Evolutionary conservation across 2,888 invertebrate genomes (phyloP), one percentile per base, ranked within the genome.

Genomic region (Pheosia tremula): DNA sequence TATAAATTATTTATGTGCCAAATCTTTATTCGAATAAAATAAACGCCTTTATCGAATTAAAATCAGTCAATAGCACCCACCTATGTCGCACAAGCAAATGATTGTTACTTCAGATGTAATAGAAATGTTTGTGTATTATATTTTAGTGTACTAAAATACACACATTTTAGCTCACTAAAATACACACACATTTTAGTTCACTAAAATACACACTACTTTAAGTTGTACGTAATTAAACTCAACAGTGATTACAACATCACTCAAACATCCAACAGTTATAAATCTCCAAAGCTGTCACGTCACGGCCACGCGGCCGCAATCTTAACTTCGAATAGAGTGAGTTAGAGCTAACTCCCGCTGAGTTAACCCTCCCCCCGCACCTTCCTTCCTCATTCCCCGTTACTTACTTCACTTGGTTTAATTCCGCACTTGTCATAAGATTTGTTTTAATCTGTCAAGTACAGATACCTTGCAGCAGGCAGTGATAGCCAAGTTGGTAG

Each of bases 321-420:
- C 71, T 72, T 57, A 74, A 80, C 66, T 79, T 75, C 72, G 75
- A 78, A 80, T 78, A 72, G 67, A 69, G 71, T 65, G 62, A 69
- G 68, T 63, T 62, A 57, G 57, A 47, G 56, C 47, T 10, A 49
- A 47, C 47, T 47, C 66, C 57, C 54, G 49, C 45, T 39, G 55
- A 58, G 52, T 64, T 57, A 55, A 60, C 55, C 56, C 57, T 38
- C 57, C 58, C 60, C 55, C 4, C 11, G 3, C 6, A 39, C 41
- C 41, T 41, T 5, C 41, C 61, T 61, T 59, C 47, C 64, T 66
- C 64, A 62, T 66, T 61, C 65, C 58, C 55, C 36, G 1, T 52
- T 5, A 39, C 55, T 56, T 45, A 24, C 24, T 41, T 5, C 43
- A 8, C 56, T 43, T 43, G 7, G 41, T 56, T 50, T 8, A 50